These are phyloP conservation scores for Crossocerus cetratus DNA, from an alignment of 2,888 invertebrate genomes.

Conservation along the genomic window DNA sequence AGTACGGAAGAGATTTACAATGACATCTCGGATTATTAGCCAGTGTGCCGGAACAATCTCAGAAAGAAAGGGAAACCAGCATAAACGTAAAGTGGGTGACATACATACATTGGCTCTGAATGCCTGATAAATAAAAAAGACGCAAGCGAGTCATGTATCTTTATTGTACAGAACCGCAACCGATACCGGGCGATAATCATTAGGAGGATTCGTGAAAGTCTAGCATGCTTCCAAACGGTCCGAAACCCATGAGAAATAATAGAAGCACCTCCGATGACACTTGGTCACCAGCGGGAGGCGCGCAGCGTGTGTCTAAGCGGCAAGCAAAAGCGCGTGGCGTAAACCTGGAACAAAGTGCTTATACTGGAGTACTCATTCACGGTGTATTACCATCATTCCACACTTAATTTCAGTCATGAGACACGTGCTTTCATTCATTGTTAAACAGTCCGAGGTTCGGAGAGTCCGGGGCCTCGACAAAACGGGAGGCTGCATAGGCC, in stretches of 20 bases:
- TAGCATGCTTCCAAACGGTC: neutral
- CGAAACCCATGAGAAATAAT: neutral
- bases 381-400: conserved; percentile 1
- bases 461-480: no score
- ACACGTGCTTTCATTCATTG: conserved; percentile 26
- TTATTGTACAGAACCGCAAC: no score
- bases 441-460: conserved; percentile 1
- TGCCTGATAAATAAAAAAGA: no score
- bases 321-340: conserved; percentile 19
- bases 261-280: neutral
- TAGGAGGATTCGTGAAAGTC: neutral
- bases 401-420: neutral
- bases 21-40: no score
- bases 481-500: no score
- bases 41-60: no score
- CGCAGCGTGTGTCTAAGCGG: neutral
- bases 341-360: conserved; percentile 5
- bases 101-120: no score
- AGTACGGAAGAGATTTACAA: no score
- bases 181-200: no score
- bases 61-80: no score
- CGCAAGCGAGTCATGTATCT: no score
- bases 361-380: conserved; percentile 5
- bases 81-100: no score
- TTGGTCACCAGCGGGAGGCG: neutral